phyloP scores from a whole-genome alignment of 2,797 vertebrate genomes.

The Karalla daura region DNA sequence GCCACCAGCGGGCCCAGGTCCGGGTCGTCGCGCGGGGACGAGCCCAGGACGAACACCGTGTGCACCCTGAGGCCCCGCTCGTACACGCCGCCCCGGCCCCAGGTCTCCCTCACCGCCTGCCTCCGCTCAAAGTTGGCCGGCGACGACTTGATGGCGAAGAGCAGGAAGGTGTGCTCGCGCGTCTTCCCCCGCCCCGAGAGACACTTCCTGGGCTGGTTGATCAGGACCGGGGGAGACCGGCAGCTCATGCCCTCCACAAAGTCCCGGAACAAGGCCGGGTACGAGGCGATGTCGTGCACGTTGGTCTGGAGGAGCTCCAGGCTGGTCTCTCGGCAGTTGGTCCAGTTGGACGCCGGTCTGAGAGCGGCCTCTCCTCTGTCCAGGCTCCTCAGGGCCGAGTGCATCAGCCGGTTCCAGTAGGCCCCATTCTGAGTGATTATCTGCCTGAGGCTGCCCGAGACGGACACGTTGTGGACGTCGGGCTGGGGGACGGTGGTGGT shows the following conservation, averaged over 20 bases:
- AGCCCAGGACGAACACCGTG: constrained; percentile 87
- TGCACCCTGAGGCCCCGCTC: constrained; percentile 56
- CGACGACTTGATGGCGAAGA: constrained; percentile 88
- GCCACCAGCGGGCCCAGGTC: constrained; percentile 76
- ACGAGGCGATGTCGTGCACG: constrained; percentile 78
- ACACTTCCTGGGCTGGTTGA: constrained; percentile 82
- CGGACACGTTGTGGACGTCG: background rate
- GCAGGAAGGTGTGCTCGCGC: constrained; percentile 72
- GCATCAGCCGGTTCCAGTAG: constrained; percentile 87
- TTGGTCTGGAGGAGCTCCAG: constrained; percentile 69
- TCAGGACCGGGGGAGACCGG: constrained; percentile 72
- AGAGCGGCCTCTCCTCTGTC: constrained; percentile 10
- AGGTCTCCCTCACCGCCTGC: constrained; percentile 87
- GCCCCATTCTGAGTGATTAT: constrained; percentile 70
- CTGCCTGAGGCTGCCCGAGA: constrained; percentile 59
- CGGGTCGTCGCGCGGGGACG: constrained; percentile 56
- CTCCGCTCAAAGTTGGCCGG: constrained; percentile 83
- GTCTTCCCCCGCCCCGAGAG: accelerated
- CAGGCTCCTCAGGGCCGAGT: constrained; percentile 59
- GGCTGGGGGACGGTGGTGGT: accelerated
- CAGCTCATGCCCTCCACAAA: constrained; percentile 86
- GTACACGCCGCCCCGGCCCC: constrained; percentile 78
- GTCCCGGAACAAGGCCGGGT: constrained; percentile 74
- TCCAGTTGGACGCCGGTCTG: background rate
- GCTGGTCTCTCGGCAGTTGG: constrained; percentile 52